phyloP scores from a whole-genome alignment of 2,113 vertebrate species.

The Halcyon senegalensis region DNA sequence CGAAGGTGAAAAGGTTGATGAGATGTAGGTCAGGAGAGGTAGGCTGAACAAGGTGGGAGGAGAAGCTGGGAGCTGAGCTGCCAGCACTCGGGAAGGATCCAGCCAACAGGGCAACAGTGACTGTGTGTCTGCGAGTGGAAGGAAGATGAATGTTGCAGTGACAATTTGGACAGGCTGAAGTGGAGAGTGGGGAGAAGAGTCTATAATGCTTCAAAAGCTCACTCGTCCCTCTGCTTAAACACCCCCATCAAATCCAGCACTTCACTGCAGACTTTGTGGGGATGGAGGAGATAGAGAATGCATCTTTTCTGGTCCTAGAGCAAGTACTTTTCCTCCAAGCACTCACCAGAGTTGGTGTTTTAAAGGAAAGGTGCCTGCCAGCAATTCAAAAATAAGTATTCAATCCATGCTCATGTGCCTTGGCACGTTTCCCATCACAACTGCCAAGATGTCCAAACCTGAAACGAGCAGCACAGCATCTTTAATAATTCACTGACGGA shows the following conservation, averaged over 20 bases:
- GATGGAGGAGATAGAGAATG: neutral
- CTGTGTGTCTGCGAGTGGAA: neutral
- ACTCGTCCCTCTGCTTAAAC: neutral
- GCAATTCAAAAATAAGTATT: conserved; percentile 51
- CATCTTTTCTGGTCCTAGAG: conserved; percentile 8
- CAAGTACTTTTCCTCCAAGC: conserved; percentile 30
- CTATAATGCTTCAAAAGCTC: neutral
- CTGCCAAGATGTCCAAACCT: conserved; percentile 71
- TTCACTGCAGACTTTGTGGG: neutral
- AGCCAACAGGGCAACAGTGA: neutral
- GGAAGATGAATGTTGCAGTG: neutral
- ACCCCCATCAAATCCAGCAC: neutral
- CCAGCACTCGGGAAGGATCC: neutral
- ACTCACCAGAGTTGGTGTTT: neutral
- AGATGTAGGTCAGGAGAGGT: neutral
- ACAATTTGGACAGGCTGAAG: neutral
- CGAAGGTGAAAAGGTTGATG: neutral
- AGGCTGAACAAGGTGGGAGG: neutral
- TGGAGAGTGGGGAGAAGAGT: neutral
- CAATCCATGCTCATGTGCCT: conserved; percentile 23
- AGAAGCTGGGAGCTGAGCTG: neutral
- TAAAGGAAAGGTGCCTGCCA: conserved; percentile 61
- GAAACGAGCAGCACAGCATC: conserved; percentile 36
- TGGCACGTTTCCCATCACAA: conserved; percentile 47
- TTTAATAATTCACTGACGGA: conserved; percentile 65